phyloP scores from a whole-genome alignment of 53 echinoderm and acorn worm genomes.

The Paracentrotus lividus region DNA sequence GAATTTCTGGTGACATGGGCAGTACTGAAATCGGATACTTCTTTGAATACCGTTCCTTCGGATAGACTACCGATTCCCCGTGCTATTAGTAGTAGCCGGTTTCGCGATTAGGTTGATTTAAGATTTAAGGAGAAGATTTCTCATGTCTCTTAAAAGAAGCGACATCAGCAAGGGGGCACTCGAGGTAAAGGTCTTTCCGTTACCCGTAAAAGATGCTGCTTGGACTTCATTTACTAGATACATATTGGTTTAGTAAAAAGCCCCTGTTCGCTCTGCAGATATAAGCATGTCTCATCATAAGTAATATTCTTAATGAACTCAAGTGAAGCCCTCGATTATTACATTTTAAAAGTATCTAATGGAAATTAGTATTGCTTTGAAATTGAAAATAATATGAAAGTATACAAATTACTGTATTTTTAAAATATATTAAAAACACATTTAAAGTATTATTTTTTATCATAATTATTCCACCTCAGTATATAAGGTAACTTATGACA shows the following conservation, averaged over 20 bases:
- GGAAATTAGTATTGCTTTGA: too few species aligned
- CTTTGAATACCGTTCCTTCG: neutral
- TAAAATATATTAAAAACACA: too few species aligned
- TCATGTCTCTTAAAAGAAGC: neutral
- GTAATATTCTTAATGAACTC: neutral
- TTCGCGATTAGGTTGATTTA: conserved; percentile 38
- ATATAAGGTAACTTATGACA: too few species aligned
- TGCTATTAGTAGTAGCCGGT: conserved; percentile 9
- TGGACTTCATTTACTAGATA: conserved; percentile 23
- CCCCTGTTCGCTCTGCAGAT: neutral
- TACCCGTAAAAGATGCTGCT: neutral
- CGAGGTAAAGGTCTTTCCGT: neutral
- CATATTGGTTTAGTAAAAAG: neutral
- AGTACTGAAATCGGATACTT: too few species aligned
- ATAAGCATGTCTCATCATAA: too few species aligned
- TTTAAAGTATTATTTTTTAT: too few species aligned
- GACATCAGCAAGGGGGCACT: conserved; percentile 6
- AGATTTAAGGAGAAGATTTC: conserved; percentile 40
- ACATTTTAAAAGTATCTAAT: too few species aligned
- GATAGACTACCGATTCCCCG: neutral
- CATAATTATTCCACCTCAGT: too few species aligned
- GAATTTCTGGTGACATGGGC: too few species aligned
- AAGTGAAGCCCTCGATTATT: neutral
- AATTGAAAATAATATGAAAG: too few species aligned
- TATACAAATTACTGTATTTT: too few species aligned